Evolutionary conservation across 2,113 vertebrate genomes (phyloP), one percentile per base, ranked within the genome.

Genomic region (Miniopterus natalensis): DNA sequence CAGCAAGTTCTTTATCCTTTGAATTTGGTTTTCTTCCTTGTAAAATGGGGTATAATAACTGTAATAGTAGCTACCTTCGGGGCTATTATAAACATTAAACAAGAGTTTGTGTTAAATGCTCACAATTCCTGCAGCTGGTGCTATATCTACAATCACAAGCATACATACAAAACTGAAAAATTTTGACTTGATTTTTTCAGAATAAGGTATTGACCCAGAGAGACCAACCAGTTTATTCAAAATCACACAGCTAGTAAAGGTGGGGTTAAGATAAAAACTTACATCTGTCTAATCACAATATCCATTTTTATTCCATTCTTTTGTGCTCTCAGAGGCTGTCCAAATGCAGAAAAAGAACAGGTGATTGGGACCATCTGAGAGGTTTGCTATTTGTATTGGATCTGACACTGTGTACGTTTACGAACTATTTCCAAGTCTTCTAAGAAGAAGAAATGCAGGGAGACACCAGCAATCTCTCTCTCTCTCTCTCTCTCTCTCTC

Each of bases 21-120:
- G 15, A 84, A 29, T 70, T 83, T 65, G 9, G 17, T 85, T 90
- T 79, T 6, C 7, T 96, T 92, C 68, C 36, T 94, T 47, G 25
- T 68, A 68, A 90, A 47, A 70, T 70, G 45, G 11, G 23, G 31
- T 47, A 21, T 53, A 80, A 63, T 63, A 42, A 18, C 15, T 78
- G 71, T 1, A 51, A 27, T 79, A 47, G 14, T 78, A 73, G 29
- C 51, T 63, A 57, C 17, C 6, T 90, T 9, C 3, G n/a, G 13
- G 12, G 14, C 18, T 86, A 8, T 10, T 42, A 6, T n/a, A 11
- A 84, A 2, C 15, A 71, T 77, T 61, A 75, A 85, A 40, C 0
- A 80, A 84, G 20, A 42, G 45, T 89, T 89, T 47, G 5, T 83
- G 10, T 40, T n/a, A 61, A 87, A 15, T 77, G n/a, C 9, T 88